Base-by-base conservation (phyloP, 2,888 invertebrate species). In the Griposia aprilina region DNA sequence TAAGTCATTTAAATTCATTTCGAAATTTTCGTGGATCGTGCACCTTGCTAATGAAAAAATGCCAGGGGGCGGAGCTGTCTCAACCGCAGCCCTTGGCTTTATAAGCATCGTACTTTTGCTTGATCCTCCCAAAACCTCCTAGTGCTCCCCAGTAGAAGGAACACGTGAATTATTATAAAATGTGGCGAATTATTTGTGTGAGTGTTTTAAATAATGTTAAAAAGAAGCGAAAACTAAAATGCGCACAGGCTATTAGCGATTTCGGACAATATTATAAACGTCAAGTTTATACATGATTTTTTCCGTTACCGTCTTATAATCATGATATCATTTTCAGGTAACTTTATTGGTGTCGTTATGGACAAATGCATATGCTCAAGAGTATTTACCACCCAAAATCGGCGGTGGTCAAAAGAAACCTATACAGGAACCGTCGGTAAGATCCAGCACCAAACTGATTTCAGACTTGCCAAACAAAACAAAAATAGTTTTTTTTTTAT, bases 341-440 rank as follows among this genome's bases (percentile, higher is more conserved):
- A 90, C 93, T 65, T 83, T 94, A 72, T 74, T 95, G 81, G 89
- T 94, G 91, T 94, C 95, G 88, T 92, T 94, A 89, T 94, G 93
- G 94, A 93, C 93, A 86, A 94, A 85, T 74, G 89, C 89, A 50
- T 87, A 91, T 23, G 94, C 97, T 89, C 94, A 97, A 81, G 97
- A 96, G 80, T 97, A 97, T 89, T 93, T 97, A 75, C 97, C 97
- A 41, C 97, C 97, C 1, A 97, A 95, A 85, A 93, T 94, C 23
- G 93, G 92, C 13, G 93, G 93, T 45, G 89, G 90, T 55, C 57
- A 55, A 4, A 95, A 95, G 80, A 95, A 95, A 87, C 90, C 93
- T n/a, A 84, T 86, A 10, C 90, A 90, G 23, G 96, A 96, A 89
- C 94, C 95, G 41, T 92, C 94, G 78, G 95, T 95, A 91, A 92